These are phyloP conservation scores for Ophraella communa DNA, from an alignment of 2,888 invertebrate genomes.

Conservation along the genomic window DNA sequence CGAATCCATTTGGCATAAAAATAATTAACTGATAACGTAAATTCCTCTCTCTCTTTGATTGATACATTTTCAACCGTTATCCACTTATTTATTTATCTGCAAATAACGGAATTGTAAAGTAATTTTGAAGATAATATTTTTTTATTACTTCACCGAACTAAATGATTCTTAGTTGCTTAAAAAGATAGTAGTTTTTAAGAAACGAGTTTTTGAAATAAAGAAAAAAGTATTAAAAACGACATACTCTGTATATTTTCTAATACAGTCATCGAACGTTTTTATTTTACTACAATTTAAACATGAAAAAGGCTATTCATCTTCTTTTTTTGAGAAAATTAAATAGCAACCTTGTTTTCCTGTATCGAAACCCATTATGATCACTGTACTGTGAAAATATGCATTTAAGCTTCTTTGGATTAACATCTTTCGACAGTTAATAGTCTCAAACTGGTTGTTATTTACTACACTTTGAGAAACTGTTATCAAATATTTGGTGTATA, in stretches of 20 bases:
- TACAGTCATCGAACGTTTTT: neutral
- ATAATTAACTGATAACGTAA: neutral
- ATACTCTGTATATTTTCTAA: too few relatives aligned
- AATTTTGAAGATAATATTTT: neutral
- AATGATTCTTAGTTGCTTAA: neutral
- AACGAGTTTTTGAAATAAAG: neutral
- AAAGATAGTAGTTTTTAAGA: too few relatives aligned
- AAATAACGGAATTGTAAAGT: neutral
- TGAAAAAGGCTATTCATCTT: constrained; percentile 1
- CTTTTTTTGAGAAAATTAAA: constrained; percentile 14
- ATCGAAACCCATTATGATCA: constrained; percentile 21
- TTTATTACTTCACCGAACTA: neutral
- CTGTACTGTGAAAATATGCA: constrained; percentile 24
- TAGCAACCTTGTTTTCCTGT: constrained; percentile 14
- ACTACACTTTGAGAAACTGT: constrained; percentile 21
- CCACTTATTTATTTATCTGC: neutral
- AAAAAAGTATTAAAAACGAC: too few relatives aligned
- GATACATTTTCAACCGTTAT: neutral
- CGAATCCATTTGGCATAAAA: neutral
- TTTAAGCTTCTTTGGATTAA: constrained; percentile 24
- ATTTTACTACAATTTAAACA: neutral
- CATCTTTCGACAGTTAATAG: constrained; percentile 12
- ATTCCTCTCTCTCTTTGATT: neutral
- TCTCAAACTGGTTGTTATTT: constrained; percentile 11
- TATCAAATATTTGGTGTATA: constrained; percentile 24